These are phyloP conservation scores for Scyliorhinus canicula DNA, from an alignment of 2,797 vertebrate genomes.

Conservation along the genomic window DNA sequence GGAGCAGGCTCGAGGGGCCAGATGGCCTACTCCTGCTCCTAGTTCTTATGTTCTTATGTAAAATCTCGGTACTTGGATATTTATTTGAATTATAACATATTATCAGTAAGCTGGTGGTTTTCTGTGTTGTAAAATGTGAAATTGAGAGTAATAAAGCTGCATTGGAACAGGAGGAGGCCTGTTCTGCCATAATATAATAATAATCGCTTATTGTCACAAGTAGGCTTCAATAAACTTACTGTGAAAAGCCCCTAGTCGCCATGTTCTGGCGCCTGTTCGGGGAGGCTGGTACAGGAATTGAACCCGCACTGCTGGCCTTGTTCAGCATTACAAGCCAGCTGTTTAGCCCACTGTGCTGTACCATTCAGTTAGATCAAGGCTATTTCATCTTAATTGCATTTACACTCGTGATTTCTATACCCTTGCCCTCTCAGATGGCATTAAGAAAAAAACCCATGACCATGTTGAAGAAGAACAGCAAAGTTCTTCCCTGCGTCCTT, in stretches of 20 bases:
- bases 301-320: too few relatives aligned
- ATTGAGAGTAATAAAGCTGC: not conserved
- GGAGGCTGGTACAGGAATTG: too few relatives aligned
- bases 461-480: not conserved
- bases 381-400: not conserved
- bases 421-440: not conserved
- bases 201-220: too few relatives aligned
- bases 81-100: not conserved
- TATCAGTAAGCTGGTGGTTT: not conserved
- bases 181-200: too few relatives aligned
- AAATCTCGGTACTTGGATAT: not conserved
- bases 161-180: not conserved
- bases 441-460: not conserved
- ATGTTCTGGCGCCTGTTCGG: too few relatives aligned
- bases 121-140: not conserved
- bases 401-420: not conserved
- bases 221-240: too few relatives aligned
- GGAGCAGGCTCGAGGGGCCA: too few relatives aligned
- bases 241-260: too few relatives aligned
- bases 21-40: too few relatives aligned
- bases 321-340: not conserved
- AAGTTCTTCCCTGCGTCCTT: not conserved
- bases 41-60: too few relatives aligned
- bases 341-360: too few relatives aligned
- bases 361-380: not conserved